Evolutionary conservation across 2,113 vertebrate species (phyloP).

Genomic region (Crotalus horridus): DNA sequence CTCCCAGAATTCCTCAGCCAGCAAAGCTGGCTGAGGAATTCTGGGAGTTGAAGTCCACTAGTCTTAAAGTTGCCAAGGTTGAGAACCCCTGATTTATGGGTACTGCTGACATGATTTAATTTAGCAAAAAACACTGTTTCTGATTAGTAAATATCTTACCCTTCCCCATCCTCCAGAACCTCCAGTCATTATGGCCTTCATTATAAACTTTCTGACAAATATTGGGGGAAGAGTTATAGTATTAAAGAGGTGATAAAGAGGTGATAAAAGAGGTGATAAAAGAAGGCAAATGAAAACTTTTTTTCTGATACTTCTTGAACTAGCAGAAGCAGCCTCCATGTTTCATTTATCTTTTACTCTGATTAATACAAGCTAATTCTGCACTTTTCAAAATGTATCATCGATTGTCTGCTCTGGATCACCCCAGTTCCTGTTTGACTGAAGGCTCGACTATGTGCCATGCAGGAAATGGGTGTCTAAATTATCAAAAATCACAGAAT

Average conservation of each 20-base stretch:
- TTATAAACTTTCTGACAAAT: not conserved
- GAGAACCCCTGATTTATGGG: not conserved
- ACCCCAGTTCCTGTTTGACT: not conserved
- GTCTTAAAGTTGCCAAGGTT: no score
- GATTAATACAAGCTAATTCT: not conserved
- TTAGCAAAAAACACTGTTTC: not conserved
- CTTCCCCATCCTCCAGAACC: not conserved
- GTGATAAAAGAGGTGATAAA: not conserved
- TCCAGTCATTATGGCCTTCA: not conserved
- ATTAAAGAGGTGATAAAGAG: not conserved
- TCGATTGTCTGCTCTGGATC: not conserved
- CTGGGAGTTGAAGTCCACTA: no score
- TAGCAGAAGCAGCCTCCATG: not conserved
- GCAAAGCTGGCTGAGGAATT: no score
- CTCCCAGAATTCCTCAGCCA: no score
- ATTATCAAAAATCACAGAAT: not conserved
- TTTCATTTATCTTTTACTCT: not conserved
- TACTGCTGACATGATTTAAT: not conserved
- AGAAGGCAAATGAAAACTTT: not conserved
- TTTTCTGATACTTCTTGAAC: not conserved
- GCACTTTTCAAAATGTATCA: not conserved
- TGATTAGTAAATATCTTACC: not conserved
- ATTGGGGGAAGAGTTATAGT: not conserved
- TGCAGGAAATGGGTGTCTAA: not conserved
- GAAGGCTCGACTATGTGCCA: not conserved